Conservation (phyloP, 2,888 invertebrate species). For the Tenodera sinensis region DNA sequence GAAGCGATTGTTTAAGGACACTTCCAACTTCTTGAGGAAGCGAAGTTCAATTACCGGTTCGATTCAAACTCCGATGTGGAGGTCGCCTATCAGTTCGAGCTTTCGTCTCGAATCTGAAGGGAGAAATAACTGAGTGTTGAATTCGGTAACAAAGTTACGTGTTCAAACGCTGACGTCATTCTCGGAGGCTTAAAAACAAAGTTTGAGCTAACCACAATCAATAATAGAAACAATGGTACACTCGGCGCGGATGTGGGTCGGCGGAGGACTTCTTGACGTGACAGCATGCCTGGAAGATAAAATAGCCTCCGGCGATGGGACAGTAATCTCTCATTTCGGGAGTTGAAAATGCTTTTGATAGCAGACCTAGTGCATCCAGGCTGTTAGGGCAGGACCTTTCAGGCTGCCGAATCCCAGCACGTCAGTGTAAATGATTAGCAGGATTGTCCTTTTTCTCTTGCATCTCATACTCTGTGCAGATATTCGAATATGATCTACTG, state of each 20-base stretch:
- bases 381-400: not conserved
- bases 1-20: too few species aligned
- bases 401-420: not conserved
- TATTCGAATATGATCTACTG: too few species aligned
- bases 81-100: not conserved
- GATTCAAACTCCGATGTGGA: too few species aligned
- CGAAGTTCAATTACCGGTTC: too few species aligned
- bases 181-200: not conserved
- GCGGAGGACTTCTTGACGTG: not conserved
- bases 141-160: not conserved
- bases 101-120: not conserved
- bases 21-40: too few species aligned
- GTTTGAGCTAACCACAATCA: not conserved
- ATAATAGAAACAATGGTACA: not conserved
- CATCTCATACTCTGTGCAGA: too few species aligned
- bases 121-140: not conserved
- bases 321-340: not conserved
- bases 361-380: not conserved
- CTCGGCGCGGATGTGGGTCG: not conserved
- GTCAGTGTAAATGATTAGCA: too few species aligned
- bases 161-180: not conserved
- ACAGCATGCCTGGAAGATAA: not conserved
- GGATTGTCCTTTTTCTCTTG: too few species aligned
- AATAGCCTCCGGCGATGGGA: not conserved
- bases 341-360: not conserved